Base-by-base conservation (phyloP, 1,140 invertebrate species). In the Phocides pigmalion region DNA sequence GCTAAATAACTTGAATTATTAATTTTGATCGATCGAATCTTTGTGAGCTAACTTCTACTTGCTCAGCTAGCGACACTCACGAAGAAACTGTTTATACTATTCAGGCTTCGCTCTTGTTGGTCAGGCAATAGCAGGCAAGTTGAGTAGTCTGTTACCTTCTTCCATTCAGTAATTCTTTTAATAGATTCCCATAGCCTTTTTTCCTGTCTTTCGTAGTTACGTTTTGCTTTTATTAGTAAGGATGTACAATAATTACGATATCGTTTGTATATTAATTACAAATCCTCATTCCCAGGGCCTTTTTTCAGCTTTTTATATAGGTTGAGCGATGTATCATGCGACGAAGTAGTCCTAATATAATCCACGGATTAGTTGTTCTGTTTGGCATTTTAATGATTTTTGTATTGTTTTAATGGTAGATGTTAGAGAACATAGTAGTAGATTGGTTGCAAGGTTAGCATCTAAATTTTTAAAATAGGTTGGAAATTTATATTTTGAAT, bases 221-320 rank as follows among this genome's bases (percentile, higher is more conserved):
- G 0, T 56, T 71, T 71, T 1, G 25, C 11, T 42, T 15, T 64
- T 62, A 64, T 67, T 19, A 64, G 16, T 14, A 64, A 4, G 8
- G n/a, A 19, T 5, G 49, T 53, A 25, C 69, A 68, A 25, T 11
- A 71, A 32, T 62, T 66, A 3, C 56, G 37, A 35, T 72, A 66
- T 8, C 56, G 35, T 42, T 53, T 68, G 17, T 66, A 66, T 3
- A 41, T 66, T 4, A 32, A 44, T 47, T 41, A n/a, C 3, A 64
- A 11, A 28, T 50, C 12, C 11, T 51, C 44, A 46, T 73, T 70
- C 0, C 56, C 25, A 17, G 62, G 61, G 14, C 32, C 2, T 14
- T 49, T 61, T 35, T 56, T 74, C 6, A 49, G 6, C 54, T 74
- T 74, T 59, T 47, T 15, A 49, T 67, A 61, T 4, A 74, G 20